phyloP scores from a whole-genome alignment of 2,113 vertebrate species.

The Albula glossodonta region DNA sequence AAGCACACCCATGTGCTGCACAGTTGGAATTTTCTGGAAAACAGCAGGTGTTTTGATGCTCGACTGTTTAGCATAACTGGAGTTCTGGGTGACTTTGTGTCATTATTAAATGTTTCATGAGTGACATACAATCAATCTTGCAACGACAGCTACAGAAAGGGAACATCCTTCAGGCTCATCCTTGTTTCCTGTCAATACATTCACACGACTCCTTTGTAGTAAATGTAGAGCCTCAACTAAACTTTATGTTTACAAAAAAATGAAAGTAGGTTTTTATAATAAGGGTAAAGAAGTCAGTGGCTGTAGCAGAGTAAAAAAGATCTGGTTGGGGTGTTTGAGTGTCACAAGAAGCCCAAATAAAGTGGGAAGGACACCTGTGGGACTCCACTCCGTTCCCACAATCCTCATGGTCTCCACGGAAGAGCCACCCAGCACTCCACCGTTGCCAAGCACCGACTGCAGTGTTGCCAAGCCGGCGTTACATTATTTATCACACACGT shows the following conservation, averaged over 20 bases:
- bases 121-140: neutral
- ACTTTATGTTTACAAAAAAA: neutral
- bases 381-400: conserved; percentile 24
- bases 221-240: neutral
- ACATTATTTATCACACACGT: conserved; percentile 71
- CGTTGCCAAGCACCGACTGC: conserved; percentile 63
- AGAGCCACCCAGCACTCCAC: conserved; percentile 42
- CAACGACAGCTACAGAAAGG: neutral
- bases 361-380: conserved; percentile 43
- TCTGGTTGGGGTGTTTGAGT: conserved; percentile 21
- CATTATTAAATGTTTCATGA: neutral
- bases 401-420: conserved; percentile 6
- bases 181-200: neutral
- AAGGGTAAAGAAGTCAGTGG: neutral
- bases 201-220: neutral
- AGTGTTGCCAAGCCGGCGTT: conserved; percentile 65
- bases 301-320: neutral
- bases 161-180: neutral
- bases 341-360: conserved; percentile 35
- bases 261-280: neutral
- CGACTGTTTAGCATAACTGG: neutral
- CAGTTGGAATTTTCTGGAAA: neutral
- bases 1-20: neutral
- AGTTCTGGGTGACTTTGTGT: neutral
- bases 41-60: neutral